A percentile compares a stretch with the other conserved stretches of the same genome.
phyloP scores from a whole-genome alignment of 2,888 invertebrate species.

The Drosophila melanosoma region DNA sequence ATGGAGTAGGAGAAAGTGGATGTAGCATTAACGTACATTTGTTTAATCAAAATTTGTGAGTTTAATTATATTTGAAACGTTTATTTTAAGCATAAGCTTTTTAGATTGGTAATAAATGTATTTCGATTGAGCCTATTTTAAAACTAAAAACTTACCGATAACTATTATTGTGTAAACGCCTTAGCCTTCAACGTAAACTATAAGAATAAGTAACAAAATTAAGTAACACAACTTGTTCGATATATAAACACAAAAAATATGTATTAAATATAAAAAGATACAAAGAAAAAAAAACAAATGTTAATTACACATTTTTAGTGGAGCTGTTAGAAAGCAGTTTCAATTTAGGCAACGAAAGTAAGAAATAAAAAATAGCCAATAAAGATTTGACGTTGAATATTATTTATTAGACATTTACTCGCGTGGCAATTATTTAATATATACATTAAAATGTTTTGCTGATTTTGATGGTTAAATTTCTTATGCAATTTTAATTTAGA shows the following conservation, averaged over 20 bases:
- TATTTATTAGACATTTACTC: background rate
- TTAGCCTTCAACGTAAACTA: constrained; percentile 66
- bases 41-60: constrained; percentile 71
- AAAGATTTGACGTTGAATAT: constrained; percentile 73
- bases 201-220: constrained; percentile 48
- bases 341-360: constrained; percentile 53
- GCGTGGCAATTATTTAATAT: background rate
- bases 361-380: constrained; percentile 82
- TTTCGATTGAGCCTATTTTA: constrained; percentile 51
- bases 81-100: constrained; percentile 42
- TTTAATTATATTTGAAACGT: constrained; percentile 57
- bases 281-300: constrained; percentile 8
- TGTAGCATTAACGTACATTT: constrained; percentile 55
- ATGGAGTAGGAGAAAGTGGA: constrained; percentile 40
- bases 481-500: background rate
- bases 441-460: background rate
- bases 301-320: constrained; percentile 48
- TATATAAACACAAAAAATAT: constrained; percentile 41
- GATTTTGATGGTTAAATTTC: background rate
- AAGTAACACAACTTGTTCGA: constrained; percentile 48
- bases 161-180: constrained; percentile 58
- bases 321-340: constrained; percentile 49
- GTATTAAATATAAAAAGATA: constrained; percentile 16
- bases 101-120: constrained; percentile 18
- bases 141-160: constrained; percentile 14